phyloP scores from a whole-genome alignment of 2,113 vertebrate species.

The Barnardius zonarius region DNA sequence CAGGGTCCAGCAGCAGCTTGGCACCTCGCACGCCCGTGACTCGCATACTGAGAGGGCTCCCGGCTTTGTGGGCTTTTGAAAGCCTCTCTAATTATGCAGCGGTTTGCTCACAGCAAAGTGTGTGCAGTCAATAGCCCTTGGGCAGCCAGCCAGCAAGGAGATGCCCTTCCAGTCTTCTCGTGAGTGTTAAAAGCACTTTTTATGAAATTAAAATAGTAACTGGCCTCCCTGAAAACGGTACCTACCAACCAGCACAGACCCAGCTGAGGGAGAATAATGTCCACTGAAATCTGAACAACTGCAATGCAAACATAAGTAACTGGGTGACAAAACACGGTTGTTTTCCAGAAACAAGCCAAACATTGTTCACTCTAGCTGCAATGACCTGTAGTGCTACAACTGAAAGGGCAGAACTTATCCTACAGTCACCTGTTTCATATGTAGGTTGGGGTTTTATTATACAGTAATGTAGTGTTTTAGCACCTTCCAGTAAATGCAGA shows the following conservation, averaged over 20 bases:
- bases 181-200: rapidly evolving
- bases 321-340: neutral
- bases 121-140: neutral
- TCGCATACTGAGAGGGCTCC: neutral
- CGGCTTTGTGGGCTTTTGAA: neutral
- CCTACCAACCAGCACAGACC: neutral
- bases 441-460: neutral
- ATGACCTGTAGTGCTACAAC: neutral
- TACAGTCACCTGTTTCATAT: neutral
- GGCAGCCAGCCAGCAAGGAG: neutral
- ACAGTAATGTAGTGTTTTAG: neutral
- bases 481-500: neutral
- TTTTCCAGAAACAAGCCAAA: neutral
- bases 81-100: neutral
- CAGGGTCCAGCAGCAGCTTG: neutral
- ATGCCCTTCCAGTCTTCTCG: neutral
- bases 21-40: neutral
- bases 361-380: neutral
- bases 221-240: neutral
- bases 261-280: neutral
- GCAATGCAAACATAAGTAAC: neutral
- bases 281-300: neutral
- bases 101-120: neutral
- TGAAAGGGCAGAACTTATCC: neutral
- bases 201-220: neutral